A percentile compares a stretch with the other conserved stretches of the same genome.
These are phyloP conservation scores for Lepidurus apus DNA, from an alignment of 1,140 invertebrate species.

Conservation along the genomic window DNA sequence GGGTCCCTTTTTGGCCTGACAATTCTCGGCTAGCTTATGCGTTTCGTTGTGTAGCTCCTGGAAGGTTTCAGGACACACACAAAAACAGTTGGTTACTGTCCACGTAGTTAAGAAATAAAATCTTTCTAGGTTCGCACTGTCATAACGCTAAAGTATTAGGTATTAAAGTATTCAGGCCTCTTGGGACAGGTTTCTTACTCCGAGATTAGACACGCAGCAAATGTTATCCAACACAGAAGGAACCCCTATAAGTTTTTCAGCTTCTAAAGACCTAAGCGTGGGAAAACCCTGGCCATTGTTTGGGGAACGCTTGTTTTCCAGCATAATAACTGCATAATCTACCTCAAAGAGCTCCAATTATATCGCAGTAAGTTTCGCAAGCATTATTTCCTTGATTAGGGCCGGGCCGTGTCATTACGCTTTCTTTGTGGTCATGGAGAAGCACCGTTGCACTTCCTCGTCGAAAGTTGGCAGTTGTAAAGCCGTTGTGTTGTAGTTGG, in stretches of 20 bases:
- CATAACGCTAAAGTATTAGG: too few relatives aligned
- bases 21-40: not conserved
- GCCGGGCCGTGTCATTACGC: not conserved
- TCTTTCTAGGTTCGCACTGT: too few relatives aligned
- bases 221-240: not conserved
- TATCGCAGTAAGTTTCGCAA: not conserved
- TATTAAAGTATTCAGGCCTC: not conserved
- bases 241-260: too few relatives aligned
- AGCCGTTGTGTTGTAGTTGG: not conserved
- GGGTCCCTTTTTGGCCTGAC: not conserved
- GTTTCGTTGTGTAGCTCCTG: too few relatives aligned
- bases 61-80: too few relatives aligned
- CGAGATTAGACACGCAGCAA: not conserved
- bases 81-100: too few relatives aligned
- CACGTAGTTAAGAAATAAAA: too few relatives aligned
- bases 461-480: not conserved
- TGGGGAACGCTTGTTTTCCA: not conserved
- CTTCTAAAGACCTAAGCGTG: not conserved
- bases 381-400: not conserved
- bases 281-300: not conserved
- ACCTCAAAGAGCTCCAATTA: not conserved
- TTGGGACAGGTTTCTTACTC: not conserved
- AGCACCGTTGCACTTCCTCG: not conserved
- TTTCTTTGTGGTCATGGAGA: not conserved
- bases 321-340: not conserved